phyloP scores from a whole-genome alignment of 2,113 vertebrate species.

The Gambusia affinis region DNA sequence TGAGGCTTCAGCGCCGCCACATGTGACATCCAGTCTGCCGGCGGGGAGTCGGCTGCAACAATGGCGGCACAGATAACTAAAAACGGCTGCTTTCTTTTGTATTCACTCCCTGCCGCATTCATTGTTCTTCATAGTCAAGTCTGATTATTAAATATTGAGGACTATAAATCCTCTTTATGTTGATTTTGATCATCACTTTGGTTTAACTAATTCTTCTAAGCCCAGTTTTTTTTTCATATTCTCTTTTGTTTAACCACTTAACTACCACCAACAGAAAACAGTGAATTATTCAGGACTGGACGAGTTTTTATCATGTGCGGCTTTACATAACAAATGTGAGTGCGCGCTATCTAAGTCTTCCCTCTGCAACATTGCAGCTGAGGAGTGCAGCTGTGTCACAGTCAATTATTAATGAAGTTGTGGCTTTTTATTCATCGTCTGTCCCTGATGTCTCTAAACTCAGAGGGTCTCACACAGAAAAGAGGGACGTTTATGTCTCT shows the following conservation, averaged over 20 bases:
- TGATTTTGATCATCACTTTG: background rate
- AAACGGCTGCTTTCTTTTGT: background rate
- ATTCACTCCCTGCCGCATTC: too few species aligned
- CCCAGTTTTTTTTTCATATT: conserved; percentile 2
- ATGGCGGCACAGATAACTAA: conserved; percentile 24
- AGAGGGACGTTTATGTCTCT: background rate
- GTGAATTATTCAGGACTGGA: conserved; percentile 53
- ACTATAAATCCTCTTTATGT: background rate
- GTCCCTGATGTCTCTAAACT: conserved; percentile 49
- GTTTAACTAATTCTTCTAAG: background rate
- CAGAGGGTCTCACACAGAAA: conserved; percentile 31
- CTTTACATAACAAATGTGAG: conserved; percentile 57
- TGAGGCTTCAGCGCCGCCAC: conserved; percentile 47
- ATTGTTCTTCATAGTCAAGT: background rate
- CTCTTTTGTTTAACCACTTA: background rate
- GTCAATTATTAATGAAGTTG: conserved; percentile 67
- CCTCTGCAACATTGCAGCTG: conserved; percentile 42
- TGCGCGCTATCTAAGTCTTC: conserved; percentile 55
- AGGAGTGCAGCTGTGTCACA: conserved; percentile 59
- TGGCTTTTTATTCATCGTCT: conserved; percentile 62
- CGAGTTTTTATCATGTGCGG: conserved; percentile 12
- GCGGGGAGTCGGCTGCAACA: conserved; percentile 14
- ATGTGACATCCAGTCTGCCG: conserved; percentile 30
- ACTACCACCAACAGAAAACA: background rate
- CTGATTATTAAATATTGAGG: background rate